Base-by-base conservation (phyloP, 2,888 invertebrate species). In the Sclerodermus sp. region DNA sequence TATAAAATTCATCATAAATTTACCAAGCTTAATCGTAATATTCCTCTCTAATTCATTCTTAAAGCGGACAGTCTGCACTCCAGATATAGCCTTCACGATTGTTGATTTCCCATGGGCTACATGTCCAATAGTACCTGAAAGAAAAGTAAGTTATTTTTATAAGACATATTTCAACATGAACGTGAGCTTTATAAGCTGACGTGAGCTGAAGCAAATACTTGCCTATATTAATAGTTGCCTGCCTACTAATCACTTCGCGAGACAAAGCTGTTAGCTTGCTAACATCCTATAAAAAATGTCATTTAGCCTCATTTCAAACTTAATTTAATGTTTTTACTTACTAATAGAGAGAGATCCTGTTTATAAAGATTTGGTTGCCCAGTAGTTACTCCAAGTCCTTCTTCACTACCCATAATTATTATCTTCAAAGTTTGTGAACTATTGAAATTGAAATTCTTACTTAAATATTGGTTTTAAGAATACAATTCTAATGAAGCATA, bases 51-150 rank as follows among this genome's bases (percentile, higher is more conserved):
- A 81, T 80, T 99, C 99, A 84, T 99, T 99, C 81, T 99, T 99
- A 79, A 99, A 99, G 77, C 97, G 87, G 69, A 98, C 96, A 83
- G 97, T 98, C 80, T 97, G 94, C 51, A 99, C 98, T 57, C 98
- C 98, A 42, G 98, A 98, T 63, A 99, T 93, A 42, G 98, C 98
- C 81, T 98, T 98, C 2, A 99, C 99, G 39, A 99, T 93, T 16
- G 99, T 99, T 1, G 98, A 98, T 81, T 99, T 99, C 58, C 99
- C 99, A 80, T 99, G 99, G 49, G 99, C 99, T 85, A 99, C 99
- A 88, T 99, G 99, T 16, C 99, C 99, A 79, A 99, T 99, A 13
- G 99, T 99, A 69, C 96, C 96, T 75, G 15, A 9, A 37, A 43
- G 1, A 32, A 43, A 12, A 16, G 15, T 32, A 10, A 18, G 5